Conservation (phyloP, 2,797 vertebrate genomes). For the Ibycter americanus region DNA sequence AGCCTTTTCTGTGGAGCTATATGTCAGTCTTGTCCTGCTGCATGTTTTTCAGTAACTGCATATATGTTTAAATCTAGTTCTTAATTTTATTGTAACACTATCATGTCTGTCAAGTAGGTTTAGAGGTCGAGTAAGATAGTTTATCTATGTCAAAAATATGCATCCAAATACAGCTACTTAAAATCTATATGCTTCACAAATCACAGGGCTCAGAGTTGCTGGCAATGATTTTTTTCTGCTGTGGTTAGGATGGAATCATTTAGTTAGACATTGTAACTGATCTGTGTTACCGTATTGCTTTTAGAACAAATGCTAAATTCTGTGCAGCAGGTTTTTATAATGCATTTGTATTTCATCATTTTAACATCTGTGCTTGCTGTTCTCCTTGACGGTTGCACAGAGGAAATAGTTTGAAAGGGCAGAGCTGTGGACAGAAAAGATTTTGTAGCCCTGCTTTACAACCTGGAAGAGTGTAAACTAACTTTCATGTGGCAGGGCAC, state of each 20-base stretch:
- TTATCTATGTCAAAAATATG: rapidly evolving
- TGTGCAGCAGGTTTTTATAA: background rate
- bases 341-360: background rate
- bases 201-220: background rate
- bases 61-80: background rate
- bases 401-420: background rate
- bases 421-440: background rate
- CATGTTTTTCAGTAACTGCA: background rate
- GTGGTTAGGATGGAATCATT: background rate
- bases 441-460: background rate
- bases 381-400: background rate
- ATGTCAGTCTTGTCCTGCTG: background rate
- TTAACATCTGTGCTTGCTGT: background rate
- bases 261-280: background rate
- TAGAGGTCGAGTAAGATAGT: background rate
- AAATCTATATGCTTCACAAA: rapidly evolving
- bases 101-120: background rate
- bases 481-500: background rate
- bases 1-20: background rate
- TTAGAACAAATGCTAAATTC: background rate
- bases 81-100: background rate
- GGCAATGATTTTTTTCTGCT: background rate
- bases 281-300: background rate
- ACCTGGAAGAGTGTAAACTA: background rate
- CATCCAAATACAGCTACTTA: background rate